Base-by-base conservation (phyloP, 2,888 invertebrate species). In the Ferdinandea cuprea region DNA sequence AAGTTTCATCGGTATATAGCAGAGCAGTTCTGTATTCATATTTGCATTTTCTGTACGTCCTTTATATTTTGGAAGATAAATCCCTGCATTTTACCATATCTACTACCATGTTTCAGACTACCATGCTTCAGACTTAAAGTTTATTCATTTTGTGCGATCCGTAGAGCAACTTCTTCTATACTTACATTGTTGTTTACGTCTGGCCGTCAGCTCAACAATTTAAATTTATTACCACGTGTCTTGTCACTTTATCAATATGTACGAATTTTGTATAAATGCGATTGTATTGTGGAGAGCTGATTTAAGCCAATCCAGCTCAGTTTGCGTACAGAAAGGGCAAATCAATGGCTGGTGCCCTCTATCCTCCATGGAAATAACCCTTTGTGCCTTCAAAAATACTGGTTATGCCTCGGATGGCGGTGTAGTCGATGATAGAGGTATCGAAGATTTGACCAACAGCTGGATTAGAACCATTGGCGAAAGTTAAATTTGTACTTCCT, bases 161-260 rank as follows among this genome's bases (percentile, higher is more conserved):
- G 44, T 56, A 73, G 52, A 73, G 35, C 44, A 21, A 73, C 35
- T 46, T 54, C 28, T 40, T 30, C 19, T 40, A 25, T 52, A 50
- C 50, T 17, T 21, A 63, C 59, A 44, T 56, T 42, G 40, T 61
- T 72, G 61, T 50, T 59, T 63, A 42, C 32, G 72, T 63, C 61
- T 61, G 61, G 35, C 63, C 63, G 72, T 72, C 72, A 54, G 72
- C 72, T 72, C 72, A 72, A 72, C 72, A 72, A 63, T 72, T 72
- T 72, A 44, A 72, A 72, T 72, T 63, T 72, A 72, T 72, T 61
- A 61, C 44, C 25, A 44, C 54, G 72, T n/a, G n/a, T n/a, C n/a
- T n/a, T n/a, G 9, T 54, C 35, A 21, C 30, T 61, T 61, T 72
- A 42, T 61, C 50, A n/a, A n/a, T n/a, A n/a, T n/a, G n/a, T n/a